Conservation (phyloP, 2,888 invertebrate genomes). For the Apamea crenata region DNA sequence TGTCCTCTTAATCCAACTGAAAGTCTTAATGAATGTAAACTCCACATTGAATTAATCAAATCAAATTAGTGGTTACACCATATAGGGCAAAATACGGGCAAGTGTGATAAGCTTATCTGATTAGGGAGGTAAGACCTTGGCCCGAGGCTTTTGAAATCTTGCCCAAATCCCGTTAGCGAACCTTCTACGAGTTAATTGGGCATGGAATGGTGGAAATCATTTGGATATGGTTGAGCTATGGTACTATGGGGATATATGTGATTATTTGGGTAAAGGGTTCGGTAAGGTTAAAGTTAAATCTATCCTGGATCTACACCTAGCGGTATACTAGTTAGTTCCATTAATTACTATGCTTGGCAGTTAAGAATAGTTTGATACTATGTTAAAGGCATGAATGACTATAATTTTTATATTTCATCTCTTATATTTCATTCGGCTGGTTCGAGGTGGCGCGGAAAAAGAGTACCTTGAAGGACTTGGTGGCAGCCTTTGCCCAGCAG, state of each 20-base stretch:
- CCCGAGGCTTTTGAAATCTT: slow-evolving; percentile 66
- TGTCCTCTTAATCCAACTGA: background rate
- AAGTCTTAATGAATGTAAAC: slow-evolving; percentile 14
- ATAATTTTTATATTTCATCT: background rate
- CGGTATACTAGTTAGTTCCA: background rate
- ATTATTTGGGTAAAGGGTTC: background rate
- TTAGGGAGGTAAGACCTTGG: slow-evolving; percentile 63
- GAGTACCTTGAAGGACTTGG: too few species aligned
- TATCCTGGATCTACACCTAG: background rate
- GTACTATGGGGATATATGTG: background rate
- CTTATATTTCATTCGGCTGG: too few species aligned
- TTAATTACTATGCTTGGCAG: background rate
- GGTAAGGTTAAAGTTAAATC: too few species aligned
- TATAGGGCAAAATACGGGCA: slow-evolving; percentile 37
- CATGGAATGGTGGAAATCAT: slow-evolving; percentile 44
- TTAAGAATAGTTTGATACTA: background rate
- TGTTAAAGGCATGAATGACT: too few species aligned
- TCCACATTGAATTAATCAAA: slow-evolving; percentile 36
- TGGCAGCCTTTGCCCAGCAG: too few species aligned
- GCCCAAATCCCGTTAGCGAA: slow-evolving; percentile 65
- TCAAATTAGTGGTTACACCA: slow-evolving; percentile 43
- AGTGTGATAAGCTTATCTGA: slow-evolving; percentile 70
- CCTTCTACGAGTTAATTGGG: slow-evolving; percentile 61
- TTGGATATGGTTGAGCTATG: slow-evolving; percentile 15
- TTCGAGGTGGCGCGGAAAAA: too few species aligned